These are phyloP conservation scores for Drosophila histrio DNA, from an alignment of 2,888 invertebrate genomes.

Conservation along the genomic window DNA sequence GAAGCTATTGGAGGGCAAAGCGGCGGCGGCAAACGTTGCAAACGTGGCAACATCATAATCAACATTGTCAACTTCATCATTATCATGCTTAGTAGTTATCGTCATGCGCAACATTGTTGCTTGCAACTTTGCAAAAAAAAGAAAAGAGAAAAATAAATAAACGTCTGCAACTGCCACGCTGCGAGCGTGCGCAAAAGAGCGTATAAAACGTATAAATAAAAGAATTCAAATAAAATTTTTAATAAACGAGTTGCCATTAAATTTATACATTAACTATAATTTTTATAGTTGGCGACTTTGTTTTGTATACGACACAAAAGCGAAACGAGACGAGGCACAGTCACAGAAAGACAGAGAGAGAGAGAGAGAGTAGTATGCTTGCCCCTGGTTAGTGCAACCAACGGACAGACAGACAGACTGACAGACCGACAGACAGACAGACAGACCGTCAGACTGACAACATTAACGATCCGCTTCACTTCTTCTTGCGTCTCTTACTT, in stretches of 20 bases:
- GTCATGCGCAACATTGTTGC: slow-evolving; percentile 71
- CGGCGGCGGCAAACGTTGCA: slow-evolving; percentile 28
- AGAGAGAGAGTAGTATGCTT: too few species aligned
- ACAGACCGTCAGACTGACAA: slow-evolving; percentile 1
- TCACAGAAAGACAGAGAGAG: too few species aligned
- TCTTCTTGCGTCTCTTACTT: slow-evolving; percentile 5
- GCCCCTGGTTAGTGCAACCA: slow-evolving; percentile 13
- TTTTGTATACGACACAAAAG: slow-evolving; percentile 62
- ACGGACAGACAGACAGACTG: neutral
- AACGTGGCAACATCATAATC: slow-evolving; percentile 44
- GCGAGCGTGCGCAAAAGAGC: slow-evolving; percentile 72
- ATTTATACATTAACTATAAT: slow-evolving; percentile 84
- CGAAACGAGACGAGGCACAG: slow-evolving; percentile 18
- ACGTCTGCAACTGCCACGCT: slow-evolving; percentile 46
- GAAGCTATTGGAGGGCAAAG: slow-evolving; percentile 17
- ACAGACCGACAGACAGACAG: neutral
- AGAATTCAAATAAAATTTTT: slow-evolving; percentile 84
- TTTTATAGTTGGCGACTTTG: slow-evolving; percentile 80
- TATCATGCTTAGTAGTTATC: slow-evolving; percentile 33
- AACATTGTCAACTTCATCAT: slow-evolving; percentile 42
- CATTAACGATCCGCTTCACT: slow-evolving; percentile 70
- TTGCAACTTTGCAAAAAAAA: slow-evolving; percentile 17
- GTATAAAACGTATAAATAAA: slow-evolving; percentile 80
- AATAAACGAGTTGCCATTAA: slow-evolving; percentile 84
- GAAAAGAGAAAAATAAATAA: neutral